phyloP scores from a whole-genome alignment of 2,113 vertebrate genomes.

The Callocephalon fimbriatum region DNA sequence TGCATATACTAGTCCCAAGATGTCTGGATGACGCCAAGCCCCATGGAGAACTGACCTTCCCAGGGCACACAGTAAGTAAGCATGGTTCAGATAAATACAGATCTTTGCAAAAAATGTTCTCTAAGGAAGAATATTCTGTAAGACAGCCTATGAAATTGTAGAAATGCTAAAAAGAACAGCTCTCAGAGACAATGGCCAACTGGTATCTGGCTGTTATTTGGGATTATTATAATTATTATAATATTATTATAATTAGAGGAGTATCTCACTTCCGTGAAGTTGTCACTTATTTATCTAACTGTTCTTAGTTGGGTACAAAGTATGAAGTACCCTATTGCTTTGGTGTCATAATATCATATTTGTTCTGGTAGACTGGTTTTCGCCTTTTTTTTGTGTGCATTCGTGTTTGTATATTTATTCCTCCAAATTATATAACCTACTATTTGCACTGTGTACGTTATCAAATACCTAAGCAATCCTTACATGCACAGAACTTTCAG shows the following conservation, averaged over 20 bases:
- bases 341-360: neutral
- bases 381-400: neutral
- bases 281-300: neutral
- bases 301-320: neutral
- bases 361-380: neutral
- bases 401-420: neutral
- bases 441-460: neutral
- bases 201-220: neutral
- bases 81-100: neutral
- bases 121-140: neutral
- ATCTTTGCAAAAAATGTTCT: neutral
- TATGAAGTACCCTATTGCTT: neutral
- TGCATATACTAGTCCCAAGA: neutral
- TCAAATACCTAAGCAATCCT: neutral
- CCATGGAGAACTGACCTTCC: rapidly evolving
- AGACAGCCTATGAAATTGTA: neutral
- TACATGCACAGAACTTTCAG: neutral
- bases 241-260: neutral
- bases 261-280: neutral
- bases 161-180: neutral
- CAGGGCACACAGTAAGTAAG: neutral
- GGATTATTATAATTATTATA: neutral
- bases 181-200: neutral
- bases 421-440: neutral
- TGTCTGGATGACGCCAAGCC: neutral